Evolutionary conservation across 2,888 invertebrate genomes (phyloP).

Genomic region (Agrotis segetum): DNA sequence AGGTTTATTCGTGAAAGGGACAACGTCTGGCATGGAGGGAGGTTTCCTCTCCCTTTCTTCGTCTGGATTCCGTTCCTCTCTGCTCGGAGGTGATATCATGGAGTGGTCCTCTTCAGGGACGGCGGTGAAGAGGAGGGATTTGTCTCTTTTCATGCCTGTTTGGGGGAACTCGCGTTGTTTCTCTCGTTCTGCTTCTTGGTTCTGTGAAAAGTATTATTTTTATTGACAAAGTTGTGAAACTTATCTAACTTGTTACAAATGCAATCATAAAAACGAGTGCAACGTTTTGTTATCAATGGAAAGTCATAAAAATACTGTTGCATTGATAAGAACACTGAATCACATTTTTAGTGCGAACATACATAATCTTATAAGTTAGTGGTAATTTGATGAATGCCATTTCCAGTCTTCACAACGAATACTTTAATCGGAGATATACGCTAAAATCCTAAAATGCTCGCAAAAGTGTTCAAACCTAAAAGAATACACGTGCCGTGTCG

Average conservation of each 20-base stretch:
- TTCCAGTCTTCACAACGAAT: no score
- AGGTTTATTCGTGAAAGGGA: constrained; percentile 89
- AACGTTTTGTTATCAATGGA: neutral
- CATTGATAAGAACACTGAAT: constrained; percentile 13
- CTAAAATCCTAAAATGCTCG: no score
- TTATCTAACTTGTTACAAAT: neutral
- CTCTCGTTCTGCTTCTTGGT: constrained; percentile 86
- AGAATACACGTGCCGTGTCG: no score
- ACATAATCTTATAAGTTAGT: neutral
- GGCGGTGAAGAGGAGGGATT: constrained; percentile 95
- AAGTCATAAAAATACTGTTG: constrained; percentile 1
- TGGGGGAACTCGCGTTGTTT: constrained; percentile 87
- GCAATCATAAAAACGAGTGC: neutral
- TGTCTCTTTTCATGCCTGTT: constrained; percentile 94
- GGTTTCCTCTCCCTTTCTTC: constrained; percentile 74
- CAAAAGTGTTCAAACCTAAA: no score
- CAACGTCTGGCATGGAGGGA: constrained; percentile 87
- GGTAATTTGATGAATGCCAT: no score
- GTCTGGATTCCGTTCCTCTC: constrained; percentile 71
- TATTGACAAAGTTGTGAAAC: no score
- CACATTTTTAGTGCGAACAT: neutral
- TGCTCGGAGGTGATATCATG: constrained; percentile 87
- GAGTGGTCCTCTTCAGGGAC: constrained; percentile 94
- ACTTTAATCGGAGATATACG: no score
- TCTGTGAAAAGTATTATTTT: constrained; percentile 72